Percentiles rank a stretch among this genome's conserved stretches.
phyloP scores from a whole-genome alignment of 2,888 invertebrate genomes.

The Agrotis exclamationis region DNA sequence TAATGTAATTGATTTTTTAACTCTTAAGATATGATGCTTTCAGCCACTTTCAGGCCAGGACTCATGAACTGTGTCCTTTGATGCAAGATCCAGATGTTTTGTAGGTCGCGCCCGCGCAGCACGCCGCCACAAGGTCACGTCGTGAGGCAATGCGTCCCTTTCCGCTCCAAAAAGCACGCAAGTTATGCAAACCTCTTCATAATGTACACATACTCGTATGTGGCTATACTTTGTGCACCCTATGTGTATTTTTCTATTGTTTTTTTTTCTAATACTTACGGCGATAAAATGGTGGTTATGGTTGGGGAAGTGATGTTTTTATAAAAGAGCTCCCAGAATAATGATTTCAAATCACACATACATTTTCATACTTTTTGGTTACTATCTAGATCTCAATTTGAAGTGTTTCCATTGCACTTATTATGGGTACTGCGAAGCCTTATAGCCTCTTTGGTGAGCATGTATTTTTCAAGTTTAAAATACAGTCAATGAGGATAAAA shows the following conservation, averaged over 20 bases:
- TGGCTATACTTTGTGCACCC: conserved; percentile 42
- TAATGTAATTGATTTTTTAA: too few relatives aligned
- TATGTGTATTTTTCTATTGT: conserved; percentile 45
- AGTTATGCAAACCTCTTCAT: conserved; percentile 83
- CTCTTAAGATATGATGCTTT: conserved; percentile 11
- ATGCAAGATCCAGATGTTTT: conserved; percentile 65
- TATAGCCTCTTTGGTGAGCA: background rate
- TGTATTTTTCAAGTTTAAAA: background rate
- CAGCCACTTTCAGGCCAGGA: conserved; percentile 11
- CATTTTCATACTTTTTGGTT: background rate
- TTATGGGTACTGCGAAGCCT: background rate
- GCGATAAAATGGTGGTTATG: background rate
- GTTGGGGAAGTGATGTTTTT: background rate
- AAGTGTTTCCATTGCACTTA: background rate
- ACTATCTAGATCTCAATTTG: too few relatives aligned
- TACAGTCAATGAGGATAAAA: background rate
- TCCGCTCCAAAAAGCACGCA: conserved; percentile 88
- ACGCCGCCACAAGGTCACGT: conserved; percentile 79
- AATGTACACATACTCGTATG: conserved; percentile 43
- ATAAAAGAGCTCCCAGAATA: background rate
- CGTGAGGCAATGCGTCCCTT: conserved; percentile 86
- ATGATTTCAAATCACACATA: too few relatives aligned
- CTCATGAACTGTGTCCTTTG: conserved; percentile 43
- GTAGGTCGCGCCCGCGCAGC: conserved; percentile 63
- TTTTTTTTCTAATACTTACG: conserved; percentile 11